A percentile compares a stretch with the other conserved stretches of the same genome.
phyloP scores from a whole-genome alignment of 1,140 invertebrate genomes.

The Diorhabda elongata region DNA sequence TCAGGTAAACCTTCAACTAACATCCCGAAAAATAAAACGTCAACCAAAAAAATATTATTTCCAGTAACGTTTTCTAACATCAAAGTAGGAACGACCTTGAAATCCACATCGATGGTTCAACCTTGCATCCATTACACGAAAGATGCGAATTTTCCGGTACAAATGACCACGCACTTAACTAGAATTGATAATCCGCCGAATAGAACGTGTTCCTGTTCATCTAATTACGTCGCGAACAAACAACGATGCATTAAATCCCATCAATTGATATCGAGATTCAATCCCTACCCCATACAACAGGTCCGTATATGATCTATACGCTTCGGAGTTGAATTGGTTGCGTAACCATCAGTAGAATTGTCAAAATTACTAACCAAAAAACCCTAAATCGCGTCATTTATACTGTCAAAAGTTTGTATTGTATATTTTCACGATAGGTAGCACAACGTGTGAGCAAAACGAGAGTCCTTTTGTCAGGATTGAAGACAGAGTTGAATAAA shows the following conservation, averaged over 20 bases:
- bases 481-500: slow-evolving; percentile 28
- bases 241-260: background rate
- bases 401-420: no score
- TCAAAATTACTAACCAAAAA: no score
- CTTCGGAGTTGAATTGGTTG: no score
- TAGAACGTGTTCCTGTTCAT: background rate
- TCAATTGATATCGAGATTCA: background rate
- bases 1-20: background rate
- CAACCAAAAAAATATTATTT: background rate
- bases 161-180: background rate
- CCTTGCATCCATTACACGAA: background rate
- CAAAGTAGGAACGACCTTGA: background rate
- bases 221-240: background rate
- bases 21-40: no score
- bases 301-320: background rate
- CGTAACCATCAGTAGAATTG: no score
- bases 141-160: background rate
- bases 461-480: slow-evolving; percentile 15
- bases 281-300: background rate
- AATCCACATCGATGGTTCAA: background rate
- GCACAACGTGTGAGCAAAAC: background rate
- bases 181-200: background rate
- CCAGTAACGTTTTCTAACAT: background rate
- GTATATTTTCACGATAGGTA: background rate
- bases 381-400: no score